Percentiles rank a stretch among this genome's conserved stretches.
These are phyloP conservation scores for Drosophila tani DNA, from an alignment of 1,140 invertebrate genomes.

Conservation along the genomic window DNA sequence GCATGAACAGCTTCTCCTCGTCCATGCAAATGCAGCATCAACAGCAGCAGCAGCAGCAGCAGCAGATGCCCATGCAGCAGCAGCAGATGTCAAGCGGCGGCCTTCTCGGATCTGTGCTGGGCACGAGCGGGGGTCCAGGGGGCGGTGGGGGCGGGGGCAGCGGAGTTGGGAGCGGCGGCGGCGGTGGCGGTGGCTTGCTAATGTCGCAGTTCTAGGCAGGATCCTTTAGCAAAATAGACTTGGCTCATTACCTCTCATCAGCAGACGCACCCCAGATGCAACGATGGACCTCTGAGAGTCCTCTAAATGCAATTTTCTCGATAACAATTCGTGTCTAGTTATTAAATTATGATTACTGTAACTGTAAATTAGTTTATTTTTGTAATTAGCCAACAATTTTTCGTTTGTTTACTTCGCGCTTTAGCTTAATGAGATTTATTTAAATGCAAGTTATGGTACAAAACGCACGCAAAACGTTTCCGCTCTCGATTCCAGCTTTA, in stretches of 20 bases:
- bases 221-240: slow-evolving; percentile 77
- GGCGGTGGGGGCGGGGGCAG: slow-evolving; percentile 55
- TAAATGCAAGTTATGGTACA: slow-evolving; percentile 74
- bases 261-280: slow-evolving; percentile 34
- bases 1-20: slow-evolving; percentile 66
- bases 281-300: slow-evolving; percentile 28
- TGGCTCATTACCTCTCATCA: slow-evolving; percentile 74
- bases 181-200: slow-evolving; percentile 60
- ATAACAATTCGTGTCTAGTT: slow-evolving; percentile 73
- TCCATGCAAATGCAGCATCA: slow-evolving; percentile 64
- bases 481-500: slow-evolving; percentile 56
- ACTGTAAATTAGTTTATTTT: slow-evolving; percentile 75
- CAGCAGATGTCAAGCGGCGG: slow-evolving; percentile 74
- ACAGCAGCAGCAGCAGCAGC: slow-evolving; percentile 60
- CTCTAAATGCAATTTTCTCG: slow-evolving; percentile 74
- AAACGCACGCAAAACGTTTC: slow-evolving; percentile 60
- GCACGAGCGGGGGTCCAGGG: slow-evolving; percentile 57
- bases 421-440: slow-evolving; percentile 78
- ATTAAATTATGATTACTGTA: slow-evolving; percentile 69
- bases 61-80: slow-evolving; percentile 68
- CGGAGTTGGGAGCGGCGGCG: slow-evolving; percentile 50
- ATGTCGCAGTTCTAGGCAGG: slow-evolving; percentile 77
- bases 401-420: slow-evolving; percentile 58
- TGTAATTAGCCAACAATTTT: slow-evolving; percentile 74
- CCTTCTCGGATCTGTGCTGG: slow-evolving; percentile 66